Conservation (phyloP, 2,888 invertebrate species). For the Iphiclides podalirius region DNA sequence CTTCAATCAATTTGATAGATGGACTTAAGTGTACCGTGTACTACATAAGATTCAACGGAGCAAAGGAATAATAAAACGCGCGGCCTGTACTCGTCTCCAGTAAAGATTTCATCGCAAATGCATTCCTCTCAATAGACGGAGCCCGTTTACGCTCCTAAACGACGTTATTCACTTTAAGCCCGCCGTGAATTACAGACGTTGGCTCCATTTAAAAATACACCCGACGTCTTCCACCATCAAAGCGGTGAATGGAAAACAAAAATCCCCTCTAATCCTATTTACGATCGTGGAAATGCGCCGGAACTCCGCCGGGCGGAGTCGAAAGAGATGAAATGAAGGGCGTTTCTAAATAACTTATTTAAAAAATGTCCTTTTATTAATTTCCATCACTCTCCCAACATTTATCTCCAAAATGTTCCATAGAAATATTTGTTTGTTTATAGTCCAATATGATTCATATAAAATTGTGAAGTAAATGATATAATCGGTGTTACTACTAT, state of each 20-base stretch:
- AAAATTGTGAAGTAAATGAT: no score
- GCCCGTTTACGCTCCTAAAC: no score
- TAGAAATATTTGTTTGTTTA: no score
- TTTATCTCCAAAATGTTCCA: neutral
- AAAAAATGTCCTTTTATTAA: neutral
- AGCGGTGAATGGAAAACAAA: constrained; percentile 9
- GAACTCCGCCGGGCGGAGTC: neutral
- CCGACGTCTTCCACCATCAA: neutral
- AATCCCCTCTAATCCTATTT: constrained; percentile 17
- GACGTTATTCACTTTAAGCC: neutral
- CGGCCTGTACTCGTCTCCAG: no score
- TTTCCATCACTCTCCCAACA: neutral
- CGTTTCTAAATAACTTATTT: constrained; percentile 8
- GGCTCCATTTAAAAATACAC: constrained; percentile 1
- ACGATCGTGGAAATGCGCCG: constrained; percentile 7
- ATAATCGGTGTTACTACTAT: no score
- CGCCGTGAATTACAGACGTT: neutral
- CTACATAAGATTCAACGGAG: no score
- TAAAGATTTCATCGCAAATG: no score
- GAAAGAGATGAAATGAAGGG: constrained; percentile 2
- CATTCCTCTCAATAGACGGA: no score
- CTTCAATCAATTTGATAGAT: no score
- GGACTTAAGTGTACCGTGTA: no score
- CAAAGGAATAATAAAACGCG: no score
- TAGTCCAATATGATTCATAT: no score